phyloP scores from a whole-genome alignment of 2,797 vertebrate genomes.

The Netta rufina region DNA sequence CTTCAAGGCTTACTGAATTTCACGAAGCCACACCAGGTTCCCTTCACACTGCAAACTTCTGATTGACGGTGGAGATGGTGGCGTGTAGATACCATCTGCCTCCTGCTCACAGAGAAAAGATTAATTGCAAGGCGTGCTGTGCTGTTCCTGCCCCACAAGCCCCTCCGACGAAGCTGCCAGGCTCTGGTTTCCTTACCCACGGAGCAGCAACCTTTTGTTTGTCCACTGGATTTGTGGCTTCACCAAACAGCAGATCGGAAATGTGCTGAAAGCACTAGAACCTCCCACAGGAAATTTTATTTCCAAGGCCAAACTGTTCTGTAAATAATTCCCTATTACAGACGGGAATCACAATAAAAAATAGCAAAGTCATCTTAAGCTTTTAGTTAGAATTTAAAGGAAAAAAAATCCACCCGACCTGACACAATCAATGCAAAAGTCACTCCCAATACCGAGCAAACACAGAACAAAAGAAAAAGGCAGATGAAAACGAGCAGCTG shows the following conservation, averaged over 20 bases:
- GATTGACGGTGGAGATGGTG: not conserved
- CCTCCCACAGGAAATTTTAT: not conserved
- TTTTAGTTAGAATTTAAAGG: not conserved
- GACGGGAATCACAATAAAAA: slow-evolving; percentile 4
- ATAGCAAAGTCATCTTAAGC: not conserved
- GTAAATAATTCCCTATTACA: not conserved
- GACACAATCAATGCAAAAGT: slow-evolving; percentile 2
- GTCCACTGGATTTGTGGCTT: not conserved
- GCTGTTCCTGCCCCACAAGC: not conserved
- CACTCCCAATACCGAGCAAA: not conserved
- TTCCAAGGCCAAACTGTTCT: not conserved
- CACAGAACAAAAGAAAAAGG: not conserved
- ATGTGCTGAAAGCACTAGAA: not conserved
- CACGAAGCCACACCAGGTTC: not conserved
- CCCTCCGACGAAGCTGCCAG: not conserved
- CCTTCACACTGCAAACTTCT: not conserved
- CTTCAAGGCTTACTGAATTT: not conserved
- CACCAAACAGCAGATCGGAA: not conserved
- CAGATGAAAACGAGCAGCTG: slow-evolving; percentile 22
- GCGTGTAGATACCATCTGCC: too few species aligned
- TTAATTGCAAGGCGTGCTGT: fast-evolving
- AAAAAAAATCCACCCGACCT: not conserved
- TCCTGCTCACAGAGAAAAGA: fast-evolving
- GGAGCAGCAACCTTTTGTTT: not conserved
- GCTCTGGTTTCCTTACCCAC: not conserved